Evolutionary conservation across 2,113 vertebrate species (phyloP).

Genomic region (Ellobius talpinus): DNA sequence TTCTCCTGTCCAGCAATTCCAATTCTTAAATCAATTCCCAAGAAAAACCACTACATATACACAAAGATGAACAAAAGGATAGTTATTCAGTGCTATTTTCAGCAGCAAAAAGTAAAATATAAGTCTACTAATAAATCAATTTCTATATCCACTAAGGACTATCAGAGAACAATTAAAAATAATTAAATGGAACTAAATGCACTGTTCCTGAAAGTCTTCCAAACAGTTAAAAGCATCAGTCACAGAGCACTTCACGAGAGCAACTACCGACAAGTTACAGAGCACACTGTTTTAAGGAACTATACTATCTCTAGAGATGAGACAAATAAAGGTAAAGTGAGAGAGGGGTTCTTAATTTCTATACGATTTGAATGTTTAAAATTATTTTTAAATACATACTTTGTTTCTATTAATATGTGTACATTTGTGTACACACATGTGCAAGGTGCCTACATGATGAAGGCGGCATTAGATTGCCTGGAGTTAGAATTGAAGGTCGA

Average conservation of each 20-base stretch:
- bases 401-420: not conserved
- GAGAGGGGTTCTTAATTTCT: not conserved
- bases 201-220: not conserved
- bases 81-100: not conserved
- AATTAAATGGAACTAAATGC: not conserved
- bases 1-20: not conserved
- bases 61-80: not conserved
- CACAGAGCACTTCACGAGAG: not conserved
- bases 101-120: not conserved
- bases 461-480: not conserved
- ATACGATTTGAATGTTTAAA: not conserved
- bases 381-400: not conserved
- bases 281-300: constrained; percentile 3
- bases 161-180: constrained; percentile 1
- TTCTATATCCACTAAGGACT: not conserved
- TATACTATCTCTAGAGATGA: not conserved
- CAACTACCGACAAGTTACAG: not conserved
- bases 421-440: not conserved
- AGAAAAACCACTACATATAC: not conserved
- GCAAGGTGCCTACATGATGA: not conserved
- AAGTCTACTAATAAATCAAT: constrained; percentile 4
- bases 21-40: not conserved
- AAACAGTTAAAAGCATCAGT: not conserved
- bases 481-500: not conserved
- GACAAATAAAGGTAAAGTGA: not conserved